These are phyloP conservation scores for Nothoprocta perdicaria DNA, from an alignment of 2,113 vertebrate species.

Conservation along the genomic window DNA sequence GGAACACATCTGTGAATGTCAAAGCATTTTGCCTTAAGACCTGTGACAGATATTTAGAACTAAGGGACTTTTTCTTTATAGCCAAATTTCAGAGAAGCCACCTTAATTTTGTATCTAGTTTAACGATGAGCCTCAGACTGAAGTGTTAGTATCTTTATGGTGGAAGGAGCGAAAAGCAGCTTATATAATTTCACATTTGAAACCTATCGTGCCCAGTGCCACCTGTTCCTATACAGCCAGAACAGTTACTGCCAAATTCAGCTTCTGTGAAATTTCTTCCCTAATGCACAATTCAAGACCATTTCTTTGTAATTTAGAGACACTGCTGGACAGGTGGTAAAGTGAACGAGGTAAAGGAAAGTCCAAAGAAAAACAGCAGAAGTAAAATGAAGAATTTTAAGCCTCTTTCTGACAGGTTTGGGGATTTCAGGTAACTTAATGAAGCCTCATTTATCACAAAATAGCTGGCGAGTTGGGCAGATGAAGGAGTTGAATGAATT, in stretches of 20 bases:
- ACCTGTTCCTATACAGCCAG: neutral
- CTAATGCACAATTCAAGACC: neutral
- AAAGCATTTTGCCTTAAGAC: neutral
- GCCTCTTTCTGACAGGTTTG: neutral
- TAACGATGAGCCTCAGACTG: neutral
- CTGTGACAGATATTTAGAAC: neutral
- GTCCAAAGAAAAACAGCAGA: neutral
- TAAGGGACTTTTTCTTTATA: neutral
- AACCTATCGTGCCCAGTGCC: neutral
- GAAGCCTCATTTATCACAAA: neutral
- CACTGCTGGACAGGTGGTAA: neutral
- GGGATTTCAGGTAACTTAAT: neutral
- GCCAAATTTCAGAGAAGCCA: neutral
- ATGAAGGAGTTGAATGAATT: neutral
- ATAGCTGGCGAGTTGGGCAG: rapidly evolving
- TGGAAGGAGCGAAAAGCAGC: neutral
- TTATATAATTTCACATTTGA: neutral
- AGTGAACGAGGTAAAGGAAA: neutral
- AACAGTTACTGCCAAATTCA: neutral
- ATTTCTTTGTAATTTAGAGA: neutral
- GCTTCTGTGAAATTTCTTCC: neutral
- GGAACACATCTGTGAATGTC: neutral
- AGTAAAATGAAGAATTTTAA: neutral
- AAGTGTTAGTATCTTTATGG: neutral
- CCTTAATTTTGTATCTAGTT: neutral